Evolutionary conservation across 2,113 vertebrate species (phyloP).

Genomic region (Phrynocephalus versicolor): DNA sequence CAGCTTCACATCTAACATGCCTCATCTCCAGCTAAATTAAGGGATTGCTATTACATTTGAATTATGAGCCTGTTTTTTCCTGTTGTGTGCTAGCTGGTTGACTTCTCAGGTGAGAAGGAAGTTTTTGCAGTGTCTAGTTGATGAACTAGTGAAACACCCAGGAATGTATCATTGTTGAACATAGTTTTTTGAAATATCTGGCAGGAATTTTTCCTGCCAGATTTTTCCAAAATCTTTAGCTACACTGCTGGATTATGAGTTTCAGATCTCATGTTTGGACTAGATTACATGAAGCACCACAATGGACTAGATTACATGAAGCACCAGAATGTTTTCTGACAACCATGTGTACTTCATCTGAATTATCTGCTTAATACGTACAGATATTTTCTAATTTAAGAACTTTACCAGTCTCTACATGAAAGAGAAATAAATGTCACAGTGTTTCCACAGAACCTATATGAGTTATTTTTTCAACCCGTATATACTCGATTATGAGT

Average conservation of each 20-base stretch:
- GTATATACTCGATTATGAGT: too few species aligned
- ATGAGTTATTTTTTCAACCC: too few species aligned
- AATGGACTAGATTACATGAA: background rate
- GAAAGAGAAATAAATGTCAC: background rate
- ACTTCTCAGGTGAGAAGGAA: background rate
- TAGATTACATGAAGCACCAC: background rate
- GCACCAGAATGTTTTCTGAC: background rate
- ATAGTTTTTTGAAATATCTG: background rate
- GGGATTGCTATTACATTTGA: background rate
- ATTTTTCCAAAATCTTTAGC: background rate
- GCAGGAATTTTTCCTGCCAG: too few species aligned
- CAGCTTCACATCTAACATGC: background rate
- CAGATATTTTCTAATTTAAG: conserved; percentile 23
- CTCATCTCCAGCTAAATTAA: background rate
- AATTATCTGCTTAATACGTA: conserved; percentile 17
- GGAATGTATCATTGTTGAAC: background rate
- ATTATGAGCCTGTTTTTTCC: background rate
- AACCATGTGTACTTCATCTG: conserved; percentile 23
- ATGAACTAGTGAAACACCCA: background rate
- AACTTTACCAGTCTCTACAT: background rate
- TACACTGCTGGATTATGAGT: background rate
- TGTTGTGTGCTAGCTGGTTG: background rate
- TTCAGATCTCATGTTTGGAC: background rate
- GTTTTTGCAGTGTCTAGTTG: background rate
- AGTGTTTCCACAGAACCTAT: background rate